A percentile compares a stretch with the other conserved stretches of the same genome.
Conservation (phyloP, 2,797 vertebrate genomes). For the Coccyzus lansbergi region DNA sequence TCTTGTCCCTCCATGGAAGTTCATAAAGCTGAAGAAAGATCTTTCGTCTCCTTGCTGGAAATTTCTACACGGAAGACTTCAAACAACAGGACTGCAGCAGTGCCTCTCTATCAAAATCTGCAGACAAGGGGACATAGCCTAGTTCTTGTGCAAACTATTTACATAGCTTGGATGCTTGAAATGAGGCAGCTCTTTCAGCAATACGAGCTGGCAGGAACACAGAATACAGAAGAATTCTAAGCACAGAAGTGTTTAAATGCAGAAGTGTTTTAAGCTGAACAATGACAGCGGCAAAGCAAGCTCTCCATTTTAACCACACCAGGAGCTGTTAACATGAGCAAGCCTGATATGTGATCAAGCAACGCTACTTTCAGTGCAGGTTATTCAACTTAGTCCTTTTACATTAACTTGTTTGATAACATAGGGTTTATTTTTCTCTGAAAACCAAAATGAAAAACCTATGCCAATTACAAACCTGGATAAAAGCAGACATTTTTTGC, state of each 20-base stretch:
- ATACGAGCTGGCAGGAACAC: not conserved
- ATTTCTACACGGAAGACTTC: not conserved
- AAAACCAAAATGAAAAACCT: not conserved
- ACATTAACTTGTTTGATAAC: not conserved
- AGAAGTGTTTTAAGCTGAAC: not conserved
- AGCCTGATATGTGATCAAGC: not conserved
- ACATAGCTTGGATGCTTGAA: not conserved
- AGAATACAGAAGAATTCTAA: not conserved
- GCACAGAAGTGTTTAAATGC: not conserved
- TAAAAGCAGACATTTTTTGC: not conserved
- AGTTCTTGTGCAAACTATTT: not conserved
- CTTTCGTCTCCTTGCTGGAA: not conserved
- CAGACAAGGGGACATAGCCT: not conserved
- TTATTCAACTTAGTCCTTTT: not conserved
- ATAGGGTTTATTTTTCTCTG: not conserved
- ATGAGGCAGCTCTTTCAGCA: not conserved
- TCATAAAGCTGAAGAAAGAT: not conserved
- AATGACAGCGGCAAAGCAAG: not conserved
- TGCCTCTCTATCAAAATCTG: not conserved
- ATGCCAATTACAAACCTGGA: not conserved
- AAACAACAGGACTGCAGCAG: not conserved
- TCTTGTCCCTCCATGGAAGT: not conserved
- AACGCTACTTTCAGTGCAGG: slow-evolving; percentile 11
- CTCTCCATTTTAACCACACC: not conserved
- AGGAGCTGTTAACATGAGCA: not conserved